Percentiles rank a stretch among this genome's conserved stretches.
These are phyloP conservation scores for Agriopis aurantiaria DNA, from an alignment of 2,888 invertebrate species.

Conservation along the genomic window DNA sequence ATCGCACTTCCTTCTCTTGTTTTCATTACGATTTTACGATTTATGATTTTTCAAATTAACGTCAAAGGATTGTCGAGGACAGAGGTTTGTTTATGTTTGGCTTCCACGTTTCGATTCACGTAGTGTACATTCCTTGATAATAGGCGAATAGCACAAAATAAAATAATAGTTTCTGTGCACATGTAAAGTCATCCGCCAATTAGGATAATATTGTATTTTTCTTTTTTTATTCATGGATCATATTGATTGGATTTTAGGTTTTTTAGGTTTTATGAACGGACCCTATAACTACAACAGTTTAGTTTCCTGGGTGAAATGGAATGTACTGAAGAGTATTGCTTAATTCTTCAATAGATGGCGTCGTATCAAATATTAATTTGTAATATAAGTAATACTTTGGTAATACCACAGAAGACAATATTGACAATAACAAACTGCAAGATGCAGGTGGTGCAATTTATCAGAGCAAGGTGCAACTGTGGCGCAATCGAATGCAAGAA, in stretches of 20 bases:
- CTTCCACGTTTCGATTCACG: slow-evolving; percentile 40
- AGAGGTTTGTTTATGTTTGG: slow-evolving; percentile 49
- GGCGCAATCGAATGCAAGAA: slow-evolving; percentile 1
- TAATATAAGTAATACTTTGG: background rate
- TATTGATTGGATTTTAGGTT: too few species aligned
- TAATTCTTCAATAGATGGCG: background rate
- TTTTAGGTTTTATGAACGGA: too few species aligned
- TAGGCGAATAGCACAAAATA: too few species aligned
- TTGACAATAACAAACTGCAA: background rate
- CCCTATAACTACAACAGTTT: too few species aligned
- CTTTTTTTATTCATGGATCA: too few species aligned
- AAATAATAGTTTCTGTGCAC: background rate
- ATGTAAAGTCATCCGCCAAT: too few species aligned
- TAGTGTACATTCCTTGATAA: background rate
- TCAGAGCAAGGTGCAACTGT: background rate
- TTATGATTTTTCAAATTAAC: slow-evolving; percentile 67
- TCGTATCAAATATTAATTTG: background rate
- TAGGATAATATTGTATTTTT: too few species aligned
- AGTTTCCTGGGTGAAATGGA: slow-evolving; percentile 1
- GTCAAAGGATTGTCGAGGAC: slow-evolving; percentile 53
- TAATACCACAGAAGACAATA: too few species aligned
- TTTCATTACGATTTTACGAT: slow-evolving; percentile 46
- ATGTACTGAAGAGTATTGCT: background rate
- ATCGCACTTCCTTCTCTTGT: slow-evolving; percentile 59
- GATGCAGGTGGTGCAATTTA: background rate